A percentile compares a stretch with the other conserved stretches of the same genome.
Conservation (phyloP, 2,113 vertebrate species). For the Oryzias melastigma region DNA sequence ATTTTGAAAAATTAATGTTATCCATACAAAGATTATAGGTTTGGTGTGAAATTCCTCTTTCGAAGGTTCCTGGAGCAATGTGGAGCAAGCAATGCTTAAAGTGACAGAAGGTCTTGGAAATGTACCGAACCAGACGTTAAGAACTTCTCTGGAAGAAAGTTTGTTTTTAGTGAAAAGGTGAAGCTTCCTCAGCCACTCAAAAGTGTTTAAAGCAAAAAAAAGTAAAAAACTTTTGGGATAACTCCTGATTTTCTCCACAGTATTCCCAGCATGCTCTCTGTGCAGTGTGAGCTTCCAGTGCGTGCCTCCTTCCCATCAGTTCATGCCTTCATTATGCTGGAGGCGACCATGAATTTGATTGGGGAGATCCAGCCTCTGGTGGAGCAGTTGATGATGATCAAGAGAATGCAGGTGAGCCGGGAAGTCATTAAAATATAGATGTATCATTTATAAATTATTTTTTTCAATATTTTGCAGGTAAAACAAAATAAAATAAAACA, state of each 20-base stretch:
- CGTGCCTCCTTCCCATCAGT: constrained; percentile 90
- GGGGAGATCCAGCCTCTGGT: constrained; percentile 92
- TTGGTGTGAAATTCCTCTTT: background rate
- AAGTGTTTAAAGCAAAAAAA: background rate
- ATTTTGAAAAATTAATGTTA: background rate
- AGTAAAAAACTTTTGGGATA: background rate
- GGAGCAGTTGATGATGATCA: constrained; percentile 98
- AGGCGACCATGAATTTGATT: constrained; percentile 97
- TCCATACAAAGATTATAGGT: too few relatives aligned
- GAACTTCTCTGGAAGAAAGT: constrained; percentile 84
- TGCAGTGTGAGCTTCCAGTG: constrained; percentile 80
- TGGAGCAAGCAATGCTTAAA: constrained; percentile 87
- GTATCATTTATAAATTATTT: too few relatives aligned
- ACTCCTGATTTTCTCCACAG: constrained; percentile 61
- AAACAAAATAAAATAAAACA: too few relatives aligned
- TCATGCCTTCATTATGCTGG: constrained; percentile 92
- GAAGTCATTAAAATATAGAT: background rate
- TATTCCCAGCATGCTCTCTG: constrained; percentile 87
- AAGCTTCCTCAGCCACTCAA: background rate
- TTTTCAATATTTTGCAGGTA: too few relatives aligned
- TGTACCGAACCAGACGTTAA: constrained; percentile 79
- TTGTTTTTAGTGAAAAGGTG: constrained; percentile 89
- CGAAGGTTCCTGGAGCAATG: constrained; percentile 86
- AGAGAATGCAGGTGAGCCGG: constrained; percentile 93
- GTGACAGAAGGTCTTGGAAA: constrained; percentile 82